phyloP scores from a whole-genome alignment of 2,888 invertebrate species.

The Meiosimyza platycephala region DNA sequence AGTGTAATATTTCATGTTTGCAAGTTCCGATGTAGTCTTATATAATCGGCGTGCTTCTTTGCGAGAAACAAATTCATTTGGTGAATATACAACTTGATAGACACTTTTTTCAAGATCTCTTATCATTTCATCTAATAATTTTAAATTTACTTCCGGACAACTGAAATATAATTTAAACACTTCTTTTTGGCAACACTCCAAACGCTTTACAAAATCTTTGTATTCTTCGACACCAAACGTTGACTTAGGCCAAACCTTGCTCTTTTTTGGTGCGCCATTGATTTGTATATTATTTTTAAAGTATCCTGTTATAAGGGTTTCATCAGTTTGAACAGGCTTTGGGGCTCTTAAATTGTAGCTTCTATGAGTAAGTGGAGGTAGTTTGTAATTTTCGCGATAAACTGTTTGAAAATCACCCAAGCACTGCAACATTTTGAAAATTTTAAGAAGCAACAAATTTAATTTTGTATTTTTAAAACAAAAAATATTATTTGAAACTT shows the following conservation, averaged over 20 bases:
- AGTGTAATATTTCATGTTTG: conserved; percentile 47
- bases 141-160: conserved; percentile 41
- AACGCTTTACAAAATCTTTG: conserved; percentile 42
- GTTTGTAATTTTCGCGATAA: conserved; percentile 29
- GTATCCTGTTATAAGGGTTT: conserved; percentile 46
- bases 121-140: conserved; percentile 40
- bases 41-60: conserved; percentile 44
- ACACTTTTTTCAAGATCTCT: conserved; percentile 44
- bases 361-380: background rate
- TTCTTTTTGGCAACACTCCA: conserved; percentile 44
- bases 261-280: conserved; percentile 38
- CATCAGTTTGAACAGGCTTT: conserved; percentile 43
- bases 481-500: conserved; percentile 19
- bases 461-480: background rate
- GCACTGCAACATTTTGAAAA: conserved; percentile 32
- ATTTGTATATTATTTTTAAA: conserved; percentile 43
- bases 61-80: conserved; percentile 48
- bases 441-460: background rate
- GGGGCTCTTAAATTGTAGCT: background rate
- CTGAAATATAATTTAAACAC: conserved; percentile 46
- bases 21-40: conserved; percentile 40
- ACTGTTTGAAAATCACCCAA: conserved; percentile 36
- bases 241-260: conserved; percentile 44
- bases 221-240: conserved; percentile 45
- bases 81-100: conserved; percentile 50